Base-by-base conservation (phyloP, 2,888 invertebrate genomes). In the Habroteleia sp. region DNA sequence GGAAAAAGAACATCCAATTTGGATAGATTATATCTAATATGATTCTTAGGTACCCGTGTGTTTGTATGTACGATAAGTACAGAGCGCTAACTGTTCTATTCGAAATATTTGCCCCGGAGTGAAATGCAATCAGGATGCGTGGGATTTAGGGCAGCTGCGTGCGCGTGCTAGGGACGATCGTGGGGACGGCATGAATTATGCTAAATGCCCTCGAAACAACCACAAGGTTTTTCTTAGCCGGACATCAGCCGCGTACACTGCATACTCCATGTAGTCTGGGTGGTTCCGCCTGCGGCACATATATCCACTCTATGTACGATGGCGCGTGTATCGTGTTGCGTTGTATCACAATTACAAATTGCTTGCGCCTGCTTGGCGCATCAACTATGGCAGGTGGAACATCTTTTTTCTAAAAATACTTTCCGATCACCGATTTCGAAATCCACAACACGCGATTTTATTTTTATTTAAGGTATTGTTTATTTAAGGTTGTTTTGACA, bases 101-200 rank as follows among this genome's bases (percentile, higher is more conserved):
- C 78, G 79, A 76, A 77, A 77, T 58, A 75, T 44, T 78, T 81
- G 74, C 82, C 82, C 83, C 76, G 82, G 81, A 82, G 84, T 81
- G 56, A 81, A 82, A 81, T 76, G 80, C 80, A 81, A 80, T 82
- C 78, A 80, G 79, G 79, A 66, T 81, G 83, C 84, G 83, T 84
- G 85, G 84, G 85, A 84, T 85, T 86, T 82, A 71, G 80, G 82
- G 83, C 84, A 85, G 86, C 82, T 85, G 85, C 79, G 79, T 79
- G 81, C 80, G 81, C 80, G 81, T 81, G 81, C 81, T 80, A 79
- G 56, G 76, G 81, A 84, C 83, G 81, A 81, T 60, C 68, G 4
- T n/a, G 39, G 27, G 62, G n/a, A 23, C 37, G 54, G 39, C 74
- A 74, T 62, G 69, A 68, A 74, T 72, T 74, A 74, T 74, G 74